A percentile compares a stretch with the other conserved stretches of the same genome.
phyloP scores from a whole-genome alignment of 1,140 invertebrate species.

The Pomacea maculata region DNA sequence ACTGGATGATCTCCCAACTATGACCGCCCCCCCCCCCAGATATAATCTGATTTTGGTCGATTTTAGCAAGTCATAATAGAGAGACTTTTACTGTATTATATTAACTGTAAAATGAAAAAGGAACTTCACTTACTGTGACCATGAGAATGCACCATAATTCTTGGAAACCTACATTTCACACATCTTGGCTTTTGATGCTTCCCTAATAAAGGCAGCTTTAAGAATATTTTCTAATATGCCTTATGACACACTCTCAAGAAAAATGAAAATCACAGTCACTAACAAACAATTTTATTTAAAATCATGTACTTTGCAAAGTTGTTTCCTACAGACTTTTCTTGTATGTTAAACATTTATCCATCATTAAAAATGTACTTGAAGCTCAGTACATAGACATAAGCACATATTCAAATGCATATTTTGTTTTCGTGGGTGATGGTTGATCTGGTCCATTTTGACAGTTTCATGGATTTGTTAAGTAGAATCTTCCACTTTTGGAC shows the following conservation, averaged over 20 bases:
- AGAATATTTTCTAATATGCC: not conserved
- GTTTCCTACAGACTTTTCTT: not conserved
- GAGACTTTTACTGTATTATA: not conserved
- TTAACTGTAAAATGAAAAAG: too few species aligned
- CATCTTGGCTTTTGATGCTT: not conserved
- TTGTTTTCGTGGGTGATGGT: not conserved
- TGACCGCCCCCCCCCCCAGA: not conserved
- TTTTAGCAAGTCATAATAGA: not conserved
- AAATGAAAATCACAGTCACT: not conserved
- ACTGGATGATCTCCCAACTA: not conserved
- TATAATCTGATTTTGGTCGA: not conserved
- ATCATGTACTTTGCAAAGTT: not conserved
- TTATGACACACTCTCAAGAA: not conserved
- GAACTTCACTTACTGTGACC: not conserved
- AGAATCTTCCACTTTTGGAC: conserved; percentile 48
- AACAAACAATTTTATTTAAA: not conserved
- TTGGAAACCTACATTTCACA: not conserved
- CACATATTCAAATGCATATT: not conserved
- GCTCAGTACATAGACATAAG: not conserved
- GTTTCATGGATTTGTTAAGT: not conserved
- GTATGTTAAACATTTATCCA: not conserved
- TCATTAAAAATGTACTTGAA: too few species aligned
- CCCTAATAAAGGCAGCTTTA: not conserved
- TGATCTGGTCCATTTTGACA: not conserved
- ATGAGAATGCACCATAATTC: not conserved